phyloP scores from a whole-genome alignment of 2,113 vertebrate species.

The Neotragus moschatus region DNA sequence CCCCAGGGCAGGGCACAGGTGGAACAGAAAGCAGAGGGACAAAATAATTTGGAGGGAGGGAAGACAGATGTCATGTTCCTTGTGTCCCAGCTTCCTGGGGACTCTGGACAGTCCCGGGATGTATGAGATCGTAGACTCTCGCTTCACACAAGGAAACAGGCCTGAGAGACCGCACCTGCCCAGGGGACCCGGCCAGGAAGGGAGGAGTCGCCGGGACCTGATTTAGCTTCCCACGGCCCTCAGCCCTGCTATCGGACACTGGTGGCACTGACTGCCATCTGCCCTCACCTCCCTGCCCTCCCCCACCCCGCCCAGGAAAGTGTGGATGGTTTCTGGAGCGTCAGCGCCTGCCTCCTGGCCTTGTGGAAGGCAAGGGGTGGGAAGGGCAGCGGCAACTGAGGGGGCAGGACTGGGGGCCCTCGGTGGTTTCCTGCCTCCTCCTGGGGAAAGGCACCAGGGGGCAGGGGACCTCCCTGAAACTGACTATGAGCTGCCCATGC shows the following conservation, averaged over 20 bases:
- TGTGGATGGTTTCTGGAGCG: neutral
- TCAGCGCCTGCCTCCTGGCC: neutral
- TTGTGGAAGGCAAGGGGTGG: neutral
- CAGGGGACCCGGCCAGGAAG: neutral
- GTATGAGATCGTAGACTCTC: neutral
- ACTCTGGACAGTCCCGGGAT: neutral
- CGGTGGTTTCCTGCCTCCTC: neutral
- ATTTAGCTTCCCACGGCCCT: neutral
- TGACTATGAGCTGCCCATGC: neutral
- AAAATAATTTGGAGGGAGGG: neutral
- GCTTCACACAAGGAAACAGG: neutral
- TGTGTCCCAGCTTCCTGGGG: neutral
- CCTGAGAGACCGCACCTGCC: neutral
- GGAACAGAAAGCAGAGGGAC: neutral
- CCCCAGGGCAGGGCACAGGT: neutral
- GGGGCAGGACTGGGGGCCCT: neutral
- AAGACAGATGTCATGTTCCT: neutral
- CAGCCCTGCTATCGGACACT: neutral
- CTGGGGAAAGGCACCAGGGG: neutral
- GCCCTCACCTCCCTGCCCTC: neutral
- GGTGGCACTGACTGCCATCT: neutral
- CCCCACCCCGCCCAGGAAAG: neutral
- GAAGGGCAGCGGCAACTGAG: neutral
- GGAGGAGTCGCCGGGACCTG: neutral
- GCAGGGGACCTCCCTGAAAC: neutral